phyloP scores from a whole-genome alignment of 2,888 invertebrate species.

The Anticlea derivata region DNA sequence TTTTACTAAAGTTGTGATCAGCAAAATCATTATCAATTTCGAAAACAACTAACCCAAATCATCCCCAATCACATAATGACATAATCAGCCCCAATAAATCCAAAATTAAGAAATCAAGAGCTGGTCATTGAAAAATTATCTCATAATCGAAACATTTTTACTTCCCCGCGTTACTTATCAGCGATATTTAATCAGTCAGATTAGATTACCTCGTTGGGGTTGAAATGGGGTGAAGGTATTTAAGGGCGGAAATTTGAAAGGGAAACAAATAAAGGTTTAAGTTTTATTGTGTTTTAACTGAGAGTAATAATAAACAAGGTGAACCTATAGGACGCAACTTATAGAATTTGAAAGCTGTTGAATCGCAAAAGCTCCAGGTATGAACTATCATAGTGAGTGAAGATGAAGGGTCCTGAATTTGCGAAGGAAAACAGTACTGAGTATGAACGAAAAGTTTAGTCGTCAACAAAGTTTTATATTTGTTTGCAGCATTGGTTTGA shows the following conservation, averaged over 20 bases:
- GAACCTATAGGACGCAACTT: too few relatives aligned
- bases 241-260: conserved; percentile 43
- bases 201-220: conserved; percentile 37
- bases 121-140: conserved; percentile 34
- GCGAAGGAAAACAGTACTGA: too few relatives aligned
- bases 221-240: conserved; percentile 37
- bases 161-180: conserved; percentile 37
- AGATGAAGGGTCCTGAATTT: too few relatives aligned
- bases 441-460: too few relatives aligned
- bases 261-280: conserved; percentile 37
- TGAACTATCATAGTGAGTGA: too few relatives aligned
- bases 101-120: conserved; percentile 13
- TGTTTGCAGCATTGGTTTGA: too few relatives aligned
- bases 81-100: conserved; percentile 28
- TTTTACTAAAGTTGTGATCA: too few relatives aligned
- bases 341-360: too few relatives aligned
- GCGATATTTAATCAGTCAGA: conserved; percentile 38
- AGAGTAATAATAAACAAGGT: conserved; percentile 5
- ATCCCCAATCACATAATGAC: conserved; percentile 27
- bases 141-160: conserved; percentile 28
- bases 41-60: conserved; percentile 8
- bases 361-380: too few relatives aligned
- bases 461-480: too few relatives aligned
- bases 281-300: conserved; percentile 32
- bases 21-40: conserved; percentile 2